Conservation (phyloP, 37 sponge, comb jelly and placozoan species). For the Ephydatia muelleri region DNA sequence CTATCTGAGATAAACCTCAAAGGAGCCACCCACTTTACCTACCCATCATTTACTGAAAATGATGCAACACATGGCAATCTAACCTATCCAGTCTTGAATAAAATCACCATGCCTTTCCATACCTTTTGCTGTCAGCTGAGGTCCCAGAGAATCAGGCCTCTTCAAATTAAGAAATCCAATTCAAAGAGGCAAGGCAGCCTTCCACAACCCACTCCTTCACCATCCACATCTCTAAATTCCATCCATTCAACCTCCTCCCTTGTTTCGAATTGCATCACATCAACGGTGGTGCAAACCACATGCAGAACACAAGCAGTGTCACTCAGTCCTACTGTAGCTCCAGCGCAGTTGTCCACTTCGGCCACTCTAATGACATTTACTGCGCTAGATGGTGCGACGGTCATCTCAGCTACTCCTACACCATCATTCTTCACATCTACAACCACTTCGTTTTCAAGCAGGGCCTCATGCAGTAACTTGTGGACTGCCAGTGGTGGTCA, state of each 20-base stretch:
- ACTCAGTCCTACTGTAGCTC: too few relatives aligned
- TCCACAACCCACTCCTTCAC: background rate
- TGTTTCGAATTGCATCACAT: background rate
- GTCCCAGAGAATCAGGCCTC: background rate
- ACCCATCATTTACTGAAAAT: background rate
- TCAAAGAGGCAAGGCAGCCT: background rate
- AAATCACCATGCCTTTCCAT: conserved; percentile 34
- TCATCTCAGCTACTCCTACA: too few relatives aligned
- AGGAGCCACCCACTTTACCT: conserved; percentile 3
- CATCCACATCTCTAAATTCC: background rate
- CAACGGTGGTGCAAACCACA: background rate
- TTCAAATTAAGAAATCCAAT: background rate
- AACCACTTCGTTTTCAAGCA: too few relatives aligned
- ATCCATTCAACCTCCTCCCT: too few relatives aligned
- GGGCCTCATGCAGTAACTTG: too few relatives aligned
- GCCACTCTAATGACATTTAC: too few relatives aligned
- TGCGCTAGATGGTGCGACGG: too few relatives aligned
- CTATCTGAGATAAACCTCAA: conserved; percentile 21
- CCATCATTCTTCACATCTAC: too few relatives aligned
- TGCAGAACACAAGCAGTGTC: background rate
- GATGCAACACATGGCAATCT: background rate
- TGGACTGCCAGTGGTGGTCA: too few relatives aligned
- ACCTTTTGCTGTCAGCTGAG: conserved; percentile 54
- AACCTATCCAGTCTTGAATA: conserved; percentile 36
- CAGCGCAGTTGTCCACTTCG: too few relatives aligned